phyloP scores from a whole-genome alignment of 1,140 invertebrate genomes.

The Zophobas morio region DNA sequence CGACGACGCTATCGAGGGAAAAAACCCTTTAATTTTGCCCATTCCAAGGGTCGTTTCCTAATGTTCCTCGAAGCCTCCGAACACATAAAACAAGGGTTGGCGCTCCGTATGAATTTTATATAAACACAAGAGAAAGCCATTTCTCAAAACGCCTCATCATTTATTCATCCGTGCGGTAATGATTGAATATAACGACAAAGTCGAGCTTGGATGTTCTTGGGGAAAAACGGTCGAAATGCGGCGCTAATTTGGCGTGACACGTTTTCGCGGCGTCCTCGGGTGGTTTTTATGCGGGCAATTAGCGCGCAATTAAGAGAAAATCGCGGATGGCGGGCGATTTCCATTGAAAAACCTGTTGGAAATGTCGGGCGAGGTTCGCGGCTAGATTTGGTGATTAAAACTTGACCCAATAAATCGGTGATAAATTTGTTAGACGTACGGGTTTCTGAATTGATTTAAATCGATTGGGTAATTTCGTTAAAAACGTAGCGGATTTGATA shows the following conservation, averaged over 20 bases:
- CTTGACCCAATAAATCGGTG: conserved; percentile 5
- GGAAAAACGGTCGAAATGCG: background rate
- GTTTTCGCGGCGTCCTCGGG: background rate
- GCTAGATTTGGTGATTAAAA: background rate
- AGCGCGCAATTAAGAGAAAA: background rate
- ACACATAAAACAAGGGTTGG: conserved; percentile 18
- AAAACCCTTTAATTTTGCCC: conserved; percentile 3
- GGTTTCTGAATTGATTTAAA: too few relatives aligned
- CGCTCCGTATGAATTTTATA: conserved; percentile 37
- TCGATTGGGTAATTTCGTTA: background rate
- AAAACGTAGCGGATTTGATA: background rate
- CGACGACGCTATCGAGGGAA: background rate
- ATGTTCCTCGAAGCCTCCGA: background rate
- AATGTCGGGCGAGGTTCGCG: background rate
- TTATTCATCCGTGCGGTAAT: conserved; percentile 34
- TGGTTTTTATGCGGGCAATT: background rate
- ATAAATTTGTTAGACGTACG: too few relatives aligned
- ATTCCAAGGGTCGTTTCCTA: background rate
- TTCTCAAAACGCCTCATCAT: conserved; percentile 46
- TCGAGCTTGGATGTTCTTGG: too few relatives aligned
- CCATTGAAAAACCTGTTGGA: background rate
- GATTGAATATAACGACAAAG: conserved; percentile 33
- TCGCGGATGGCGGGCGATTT: background rate
- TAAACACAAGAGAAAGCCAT: conserved; percentile 41
- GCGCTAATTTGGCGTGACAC: conserved; percentile 12